phyloP scores from a whole-genome alignment of 2,888 invertebrate species.

The Drosophila limbata region DNA sequence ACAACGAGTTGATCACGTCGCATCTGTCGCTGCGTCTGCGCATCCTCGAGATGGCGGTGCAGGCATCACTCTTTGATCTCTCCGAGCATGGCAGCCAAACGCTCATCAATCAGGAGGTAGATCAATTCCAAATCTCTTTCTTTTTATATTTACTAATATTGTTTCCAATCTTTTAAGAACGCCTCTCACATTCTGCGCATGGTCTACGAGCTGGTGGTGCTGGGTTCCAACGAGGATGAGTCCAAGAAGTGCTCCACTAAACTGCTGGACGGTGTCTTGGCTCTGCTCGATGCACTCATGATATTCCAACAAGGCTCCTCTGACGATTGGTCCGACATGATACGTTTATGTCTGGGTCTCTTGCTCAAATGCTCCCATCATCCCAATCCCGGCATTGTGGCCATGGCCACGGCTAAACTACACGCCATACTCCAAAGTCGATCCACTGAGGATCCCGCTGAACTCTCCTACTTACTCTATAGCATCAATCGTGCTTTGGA shows the following conservation, averaged over 20 bases:
- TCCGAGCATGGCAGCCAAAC: slow-evolving; percentile 86
- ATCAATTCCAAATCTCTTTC: neutral
- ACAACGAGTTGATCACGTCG: slow-evolving; percentile 87
- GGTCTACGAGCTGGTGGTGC: slow-evolving; percentile 87
- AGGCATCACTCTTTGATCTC: slow-evolving; percentile 87
- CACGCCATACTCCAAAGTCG: slow-evolving; percentile 88
- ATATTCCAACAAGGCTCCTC: slow-evolving; percentile 87
- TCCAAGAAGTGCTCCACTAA: slow-evolving; percentile 86
- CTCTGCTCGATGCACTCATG: slow-evolving; percentile 86
- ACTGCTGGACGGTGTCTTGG: slow-evolving; percentile 87
- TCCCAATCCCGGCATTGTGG: slow-evolving; percentile 86
- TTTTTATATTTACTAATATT: neutral
- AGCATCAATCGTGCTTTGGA: slow-evolving; percentile 86
- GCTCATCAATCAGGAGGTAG: slow-evolving; percentile 85
- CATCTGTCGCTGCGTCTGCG: slow-evolving; percentile 87
- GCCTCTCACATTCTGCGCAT: slow-evolving; percentile 87
- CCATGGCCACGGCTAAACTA: slow-evolving; percentile 88
- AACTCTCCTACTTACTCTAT: slow-evolving; percentile 86
- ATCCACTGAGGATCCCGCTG: slow-evolving; percentile 86
- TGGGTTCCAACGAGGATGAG: slow-evolving; percentile 86
- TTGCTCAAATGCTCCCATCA: slow-evolving; percentile 86
- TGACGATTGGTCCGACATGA: slow-evolving; percentile 87
- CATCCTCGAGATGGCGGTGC: slow-evolving; percentile 87
- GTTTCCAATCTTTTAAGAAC: slow-evolving; percentile 81
- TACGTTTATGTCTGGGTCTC: slow-evolving; percentile 86